Evolutionary conservation across 2,888 invertebrate species (phyloP).

Genomic region (Serripes groenlandicus): DNA sequence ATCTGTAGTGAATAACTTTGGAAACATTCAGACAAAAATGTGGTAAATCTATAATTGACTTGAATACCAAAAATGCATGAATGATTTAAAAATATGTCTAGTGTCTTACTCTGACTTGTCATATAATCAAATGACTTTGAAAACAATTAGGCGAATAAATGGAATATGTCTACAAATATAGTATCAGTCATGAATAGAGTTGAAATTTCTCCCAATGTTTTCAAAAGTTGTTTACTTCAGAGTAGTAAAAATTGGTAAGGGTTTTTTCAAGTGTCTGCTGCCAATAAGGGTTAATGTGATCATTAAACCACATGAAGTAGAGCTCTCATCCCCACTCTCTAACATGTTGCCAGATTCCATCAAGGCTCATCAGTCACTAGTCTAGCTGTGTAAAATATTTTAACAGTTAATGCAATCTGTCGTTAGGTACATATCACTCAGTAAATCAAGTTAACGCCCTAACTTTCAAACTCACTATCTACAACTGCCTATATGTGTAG

Average conservation of each 20-base stretch:
- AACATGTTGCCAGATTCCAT: neutral
- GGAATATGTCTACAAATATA: too few relatives aligned
- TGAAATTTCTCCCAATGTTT: too few relatives aligned
- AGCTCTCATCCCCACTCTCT: neutral
- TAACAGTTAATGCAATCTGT: conserved; percentile 20
- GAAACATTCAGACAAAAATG: too few relatives aligned
- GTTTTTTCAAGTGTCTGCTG: neutral
- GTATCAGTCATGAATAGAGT: too few relatives aligned
- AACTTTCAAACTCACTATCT: conserved; percentile 10
- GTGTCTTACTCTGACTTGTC: too few relatives aligned
- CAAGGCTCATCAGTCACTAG: conserved; percentile 22
- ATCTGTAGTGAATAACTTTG: too few relatives aligned
- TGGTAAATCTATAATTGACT: too few relatives aligned
- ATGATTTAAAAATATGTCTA: too few relatives aligned
- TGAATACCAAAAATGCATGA: too few relatives aligned
- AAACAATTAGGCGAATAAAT: too few relatives aligned
- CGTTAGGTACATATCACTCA: conserved; percentile 13
- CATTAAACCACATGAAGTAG: neutral
- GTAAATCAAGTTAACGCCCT: conserved; percentile 16
- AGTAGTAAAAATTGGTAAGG: neutral
- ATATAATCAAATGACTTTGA: too few relatives aligned
- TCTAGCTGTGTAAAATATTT: conserved; percentile 10
- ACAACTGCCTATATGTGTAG: too few relatives aligned
- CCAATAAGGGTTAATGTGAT: neutral
- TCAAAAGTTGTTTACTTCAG: neutral